Evolutionary conservation across 2,888 invertebrate species (phyloP), one percentile per base, ranked within the genome.

Genomic region (Torymus auratus): DNA sequence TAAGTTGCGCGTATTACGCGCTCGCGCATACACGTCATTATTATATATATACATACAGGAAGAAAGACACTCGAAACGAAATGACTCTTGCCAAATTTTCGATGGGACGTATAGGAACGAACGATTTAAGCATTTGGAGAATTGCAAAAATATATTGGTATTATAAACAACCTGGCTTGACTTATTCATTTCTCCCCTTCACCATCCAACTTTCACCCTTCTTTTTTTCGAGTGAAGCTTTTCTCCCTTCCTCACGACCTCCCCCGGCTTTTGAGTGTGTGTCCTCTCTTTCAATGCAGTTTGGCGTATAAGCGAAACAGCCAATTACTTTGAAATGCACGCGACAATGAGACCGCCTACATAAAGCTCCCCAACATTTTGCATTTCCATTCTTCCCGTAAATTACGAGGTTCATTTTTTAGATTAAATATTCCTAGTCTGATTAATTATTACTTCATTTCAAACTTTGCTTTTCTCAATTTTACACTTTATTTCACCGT

Each of bases 91-190:
- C 89, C 89, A 89, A 86, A 89, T 89, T 85, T 85, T 62, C 73
- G 56, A 67, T 64, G 74, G 81, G 58, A 62, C 67, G 53, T 69
- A 41, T 41, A 76, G 85, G 86, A 85, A 86, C 84, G 87, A 87
- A 86, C 84, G 85, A 88, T 84, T 41, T 86, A 86, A 87, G 87
- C 86, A 87, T 87, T 87, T 86, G 86, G 87, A 87, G 85, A 88
- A 88, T 88, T 85, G 86, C 87, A 87, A 88, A 88, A 89, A 89
- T 89, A 89, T 89, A 89, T 89, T 89, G 88, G 88, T 89, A 89
- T 89, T 89, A 89, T 89, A 89, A 89, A 89, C 85, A 86, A 88
- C 68, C 7, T 41, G 64, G 28, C 53, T 23, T 13, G 56, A 58
- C 15, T 76, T 67, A 60, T 74, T 80, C 23, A 62, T 75, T 73